Evolutionary conservation across 2,888 invertebrate species (phyloP).

Genomic region (Pandemis corylana): DNA sequence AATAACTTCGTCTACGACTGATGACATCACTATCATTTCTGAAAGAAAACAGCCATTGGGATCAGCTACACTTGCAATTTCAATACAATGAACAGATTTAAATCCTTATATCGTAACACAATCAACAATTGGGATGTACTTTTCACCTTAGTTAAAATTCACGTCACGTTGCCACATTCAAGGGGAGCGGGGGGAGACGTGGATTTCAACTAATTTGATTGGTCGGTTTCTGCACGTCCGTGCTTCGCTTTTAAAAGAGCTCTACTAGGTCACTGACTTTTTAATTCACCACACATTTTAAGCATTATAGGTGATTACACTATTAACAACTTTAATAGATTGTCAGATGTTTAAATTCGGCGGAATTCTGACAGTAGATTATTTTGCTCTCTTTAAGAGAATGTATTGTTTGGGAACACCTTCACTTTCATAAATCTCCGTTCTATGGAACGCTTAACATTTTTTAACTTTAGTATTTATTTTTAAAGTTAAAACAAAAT

Average conservation of each 20-base stretch:
- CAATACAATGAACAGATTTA: background rate
- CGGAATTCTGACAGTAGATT: background rate
- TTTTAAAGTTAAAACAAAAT: constrained; percentile 17
- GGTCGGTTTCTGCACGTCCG: too few species aligned
- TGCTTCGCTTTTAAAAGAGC: too few species aligned
- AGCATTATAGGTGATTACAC: background rate
- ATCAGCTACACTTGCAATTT: constrained; percentile 5
- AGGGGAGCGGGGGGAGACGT: too few species aligned
- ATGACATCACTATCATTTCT: constrained; percentile 76
- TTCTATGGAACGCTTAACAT: background rate
- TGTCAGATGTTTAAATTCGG: background rate
- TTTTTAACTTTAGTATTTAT: background rate
- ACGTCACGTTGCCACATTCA: too few species aligned
- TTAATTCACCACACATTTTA: background rate
- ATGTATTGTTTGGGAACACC: background rate
- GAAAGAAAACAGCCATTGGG: constrained; percentile 56
- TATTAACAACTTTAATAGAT: background rate
- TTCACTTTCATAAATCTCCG: constrained; percentile 11
- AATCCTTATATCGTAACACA: background rate
- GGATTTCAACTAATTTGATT: too few species aligned
- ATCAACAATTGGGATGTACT: too few species aligned
- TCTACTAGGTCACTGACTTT: background rate
- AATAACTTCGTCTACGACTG: constrained; percentile 64
- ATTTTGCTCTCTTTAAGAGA: background rate
- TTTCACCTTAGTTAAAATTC: too few species aligned